Percentiles rank a stretch among this genome's conserved stretches.
phyloP scores from a whole-genome alignment of 2,888 invertebrate species.

The Allolobophora icterica region DNA sequence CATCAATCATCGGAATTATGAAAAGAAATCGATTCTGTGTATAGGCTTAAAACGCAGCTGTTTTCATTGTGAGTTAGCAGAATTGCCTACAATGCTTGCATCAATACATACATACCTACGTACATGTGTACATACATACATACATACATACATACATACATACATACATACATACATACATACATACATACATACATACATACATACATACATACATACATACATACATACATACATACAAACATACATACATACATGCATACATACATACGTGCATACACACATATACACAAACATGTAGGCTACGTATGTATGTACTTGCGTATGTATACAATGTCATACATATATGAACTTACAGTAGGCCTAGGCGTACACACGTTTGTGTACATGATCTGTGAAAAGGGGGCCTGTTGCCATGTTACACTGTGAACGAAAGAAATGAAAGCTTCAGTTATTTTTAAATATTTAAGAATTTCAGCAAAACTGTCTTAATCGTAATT shows the following conservation, averaged over 20 bases:
- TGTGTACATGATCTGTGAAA: too few relatives aligned
- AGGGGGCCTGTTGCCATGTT: too few relatives aligned
- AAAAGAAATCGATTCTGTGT: not conserved
- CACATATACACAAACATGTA: not conserved
- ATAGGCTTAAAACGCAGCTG: not conserved
- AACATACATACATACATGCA: not conserved
- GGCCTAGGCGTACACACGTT: too few relatives aligned
- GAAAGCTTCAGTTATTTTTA: too few relatives aligned
- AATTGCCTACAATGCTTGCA: not conserved
- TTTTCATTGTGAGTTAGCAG: not conserved
- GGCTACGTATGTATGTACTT: not conserved
- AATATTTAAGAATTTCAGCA: too few relatives aligned
- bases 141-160: not conserved
- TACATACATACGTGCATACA: not conserved
- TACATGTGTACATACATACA: not conserved
- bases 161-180: conserved; percentile 11
- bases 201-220: not conserved
- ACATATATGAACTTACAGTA: too few relatives aligned
- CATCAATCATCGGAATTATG: not conserved
- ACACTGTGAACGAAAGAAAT: too few relatives aligned
- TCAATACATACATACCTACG: not conserved
- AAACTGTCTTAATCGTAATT: too few relatives aligned
- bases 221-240: not conserved
- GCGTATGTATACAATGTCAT: not conserved
- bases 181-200: not conserved